These are phyloP conservation scores for Cristatella mucedo DNA, from an alignment of 2,888 invertebrate genomes.

Conservation along the genomic window DNA sequence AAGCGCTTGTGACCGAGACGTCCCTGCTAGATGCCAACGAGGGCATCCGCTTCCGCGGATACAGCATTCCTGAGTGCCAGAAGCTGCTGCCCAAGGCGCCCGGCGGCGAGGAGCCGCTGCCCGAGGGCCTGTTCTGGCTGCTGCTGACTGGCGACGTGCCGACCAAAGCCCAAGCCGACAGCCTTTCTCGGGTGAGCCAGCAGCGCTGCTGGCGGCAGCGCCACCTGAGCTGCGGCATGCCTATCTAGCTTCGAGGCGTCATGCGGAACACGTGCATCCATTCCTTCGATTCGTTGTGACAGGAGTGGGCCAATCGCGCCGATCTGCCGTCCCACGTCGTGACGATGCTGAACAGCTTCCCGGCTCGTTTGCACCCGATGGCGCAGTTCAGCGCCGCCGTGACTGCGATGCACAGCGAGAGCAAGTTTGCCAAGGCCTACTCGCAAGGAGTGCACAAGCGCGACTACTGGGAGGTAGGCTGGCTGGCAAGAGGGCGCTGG, in stretches of 20 bases:
- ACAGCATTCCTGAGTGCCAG: slow-evolving; percentile 81
- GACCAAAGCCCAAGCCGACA: slow-evolving; percentile 54
- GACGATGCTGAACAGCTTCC: slow-evolving; percentile 77
- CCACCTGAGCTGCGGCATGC: too few species aligned
- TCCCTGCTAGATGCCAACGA: slow-evolving; percentile 86
- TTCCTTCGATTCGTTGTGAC: slow-evolving; percentile 56
- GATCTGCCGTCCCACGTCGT: slow-evolving; percentile 80
- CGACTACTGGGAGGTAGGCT: slow-evolving; percentile 71
- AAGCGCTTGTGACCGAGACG: slow-evolving; percentile 82
- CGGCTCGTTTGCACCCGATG: slow-evolving; percentile 78
- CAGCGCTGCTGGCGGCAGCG: too few species aligned
- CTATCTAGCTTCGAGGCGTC: too few species aligned
- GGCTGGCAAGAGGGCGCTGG: too few species aligned
- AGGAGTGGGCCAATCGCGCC: slow-evolving; percentile 73
- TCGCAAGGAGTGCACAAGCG: slow-evolving; percentile 68
- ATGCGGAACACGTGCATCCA: too few species aligned
- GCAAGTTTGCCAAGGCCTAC: slow-evolving; percentile 78
- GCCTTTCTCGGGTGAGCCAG: slow-evolving; percentile 23
- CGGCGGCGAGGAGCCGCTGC: slow-evolving; percentile 62
- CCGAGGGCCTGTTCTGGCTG: slow-evolving; percentile 87
- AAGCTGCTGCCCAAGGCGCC: slow-evolving; percentile 64
- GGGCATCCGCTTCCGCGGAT: slow-evolving; percentile 82
- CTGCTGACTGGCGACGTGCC: slow-evolving; percentile 75
- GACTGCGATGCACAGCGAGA: slow-evolving; percentile 77
- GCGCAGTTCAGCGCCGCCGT: slow-evolving; percentile 79